Evolutionary conservation across 2,888 invertebrate species (phyloP), one percentile per base, ranked within the genome.

Genomic region (Cryptus viduatorius): DNA sequence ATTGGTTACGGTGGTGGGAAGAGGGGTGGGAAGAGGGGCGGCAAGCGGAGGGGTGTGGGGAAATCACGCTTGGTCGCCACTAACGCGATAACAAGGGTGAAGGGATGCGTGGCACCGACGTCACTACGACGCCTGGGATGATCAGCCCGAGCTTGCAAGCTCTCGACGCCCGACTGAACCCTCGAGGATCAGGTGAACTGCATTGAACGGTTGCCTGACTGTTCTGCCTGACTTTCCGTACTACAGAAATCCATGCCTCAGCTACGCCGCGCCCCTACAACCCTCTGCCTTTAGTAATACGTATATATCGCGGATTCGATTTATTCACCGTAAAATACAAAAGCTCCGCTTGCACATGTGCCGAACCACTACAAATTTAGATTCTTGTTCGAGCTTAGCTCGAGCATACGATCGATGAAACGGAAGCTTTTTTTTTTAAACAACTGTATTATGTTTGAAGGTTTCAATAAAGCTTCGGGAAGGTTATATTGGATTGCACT

Each of bases 11-110:
- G 42, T 4, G 3, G 29, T 14, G 29, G 37, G n/a, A 12, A 68
- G 14, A 48, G 5, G 42, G 42, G 31, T 2, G 31, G 4, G n/a
- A 16, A 24, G 37, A 61, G 46, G 10, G 56, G 31, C 37, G 42
- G 73, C 79, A 65, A 71, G 37, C 37, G 73, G 86, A 12, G 29
- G 31, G 14, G 61, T n/a, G 31, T 29, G 61, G 31, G 84, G 87
- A 89, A 89, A 89, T 90, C 86, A 90, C 81, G 84, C 82, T 87
- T 82, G 77, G 83, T 79, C 84, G 87, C 50, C 65, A 79, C 83
- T 90, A 90, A 90, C 86, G 83, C 83, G 89, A 87, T 86, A 88
- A 90, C 90, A 87, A 87, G 86, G 84, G 83, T 84, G 86, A 86
- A 89, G 80, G 84, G 86, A 86, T 85, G 88, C 87, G 82, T 88